Conservation (phyloP, 2,888 invertebrate genomes). For the Ecdyonurus torrentis region DNA sequence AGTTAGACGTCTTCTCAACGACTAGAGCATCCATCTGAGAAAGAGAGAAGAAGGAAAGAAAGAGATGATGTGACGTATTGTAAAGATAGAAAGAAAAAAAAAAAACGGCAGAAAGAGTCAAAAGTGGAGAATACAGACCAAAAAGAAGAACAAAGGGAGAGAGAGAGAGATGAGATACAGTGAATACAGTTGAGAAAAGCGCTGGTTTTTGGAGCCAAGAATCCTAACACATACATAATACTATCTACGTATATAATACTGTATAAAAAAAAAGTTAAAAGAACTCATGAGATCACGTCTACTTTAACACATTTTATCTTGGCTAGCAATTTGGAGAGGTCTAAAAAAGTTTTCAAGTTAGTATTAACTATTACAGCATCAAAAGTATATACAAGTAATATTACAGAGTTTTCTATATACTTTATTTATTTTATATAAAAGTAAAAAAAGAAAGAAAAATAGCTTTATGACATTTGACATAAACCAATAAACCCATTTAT, state of each 20-base stretch:
- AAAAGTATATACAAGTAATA: neutral
- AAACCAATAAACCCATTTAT: neutral
- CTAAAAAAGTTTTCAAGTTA: neutral
- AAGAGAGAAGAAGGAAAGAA: neutral
- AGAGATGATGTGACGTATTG: neutral
- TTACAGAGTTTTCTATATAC: neutral
- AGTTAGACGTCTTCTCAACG: neutral
- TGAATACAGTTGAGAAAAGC: no score
- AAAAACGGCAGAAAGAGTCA: no score
- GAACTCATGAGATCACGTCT: neutral
- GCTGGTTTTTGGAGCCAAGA: no score
- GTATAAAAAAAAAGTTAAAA: neutral
- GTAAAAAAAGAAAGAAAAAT: neutral
- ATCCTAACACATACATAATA: no score
- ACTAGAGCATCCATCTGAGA: neutral
- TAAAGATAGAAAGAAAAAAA: no score
- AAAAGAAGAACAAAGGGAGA: no score
- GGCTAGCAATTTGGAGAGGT: neutral
- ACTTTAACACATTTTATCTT: neutral
- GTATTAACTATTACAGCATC: neutral
- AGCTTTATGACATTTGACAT: neutral
- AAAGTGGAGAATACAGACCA: no score
- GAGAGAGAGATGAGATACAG: neutral
- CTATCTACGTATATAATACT: no score
- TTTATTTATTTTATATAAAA: neutral